phyloP scores from a whole-genome alignment of 1,140 invertebrate species.

The Brachionus calyciflorus region DNA sequence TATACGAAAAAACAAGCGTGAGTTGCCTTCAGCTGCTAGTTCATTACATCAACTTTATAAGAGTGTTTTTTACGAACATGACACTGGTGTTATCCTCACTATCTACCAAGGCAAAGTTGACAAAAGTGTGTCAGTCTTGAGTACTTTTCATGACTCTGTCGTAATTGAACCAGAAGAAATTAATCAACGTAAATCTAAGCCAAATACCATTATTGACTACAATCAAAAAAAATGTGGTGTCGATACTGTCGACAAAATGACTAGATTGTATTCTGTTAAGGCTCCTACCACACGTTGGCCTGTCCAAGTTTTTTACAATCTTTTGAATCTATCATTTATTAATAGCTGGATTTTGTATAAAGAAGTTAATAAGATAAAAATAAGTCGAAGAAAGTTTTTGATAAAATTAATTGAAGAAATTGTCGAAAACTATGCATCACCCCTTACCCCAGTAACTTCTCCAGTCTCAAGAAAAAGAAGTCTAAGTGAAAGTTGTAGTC shows the following conservation, averaged over 20 bases:
- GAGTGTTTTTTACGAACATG: no score
- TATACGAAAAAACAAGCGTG: no score
- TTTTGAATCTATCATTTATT: background rate
- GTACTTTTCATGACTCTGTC: conserved; percentile 1
- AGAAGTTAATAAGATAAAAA: conserved; percentile 4
- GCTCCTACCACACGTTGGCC: conserved; percentile 6
- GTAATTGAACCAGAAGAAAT: conserved; percentile 8
- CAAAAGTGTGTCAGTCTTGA: background rate
- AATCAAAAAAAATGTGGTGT: conserved; percentile 20
- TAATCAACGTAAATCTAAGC: background rate
- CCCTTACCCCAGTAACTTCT: background rate
- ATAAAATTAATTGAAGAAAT: conserved; percentile 19
- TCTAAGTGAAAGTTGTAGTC: background rate
- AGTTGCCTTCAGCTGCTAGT: no score
- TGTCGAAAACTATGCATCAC: background rate
- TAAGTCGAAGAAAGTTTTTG: background rate
- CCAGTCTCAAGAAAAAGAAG: background rate
- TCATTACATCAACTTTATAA: no score
- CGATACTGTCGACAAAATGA: background rate
- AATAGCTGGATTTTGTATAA: conserved; percentile 14
- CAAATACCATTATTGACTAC: conserved; percentile 20
- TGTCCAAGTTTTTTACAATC: background rate
- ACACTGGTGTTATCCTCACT: no score
- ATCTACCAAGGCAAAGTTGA: no score
- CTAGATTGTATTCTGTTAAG: conserved; percentile 23